Percentiles rank a stretch among this genome's conserved stretches.
Evolutionary conservation across 2,888 invertebrate genomes (phyloP).

Genomic region (Gymnoscelis rufifasciata): DNA sequence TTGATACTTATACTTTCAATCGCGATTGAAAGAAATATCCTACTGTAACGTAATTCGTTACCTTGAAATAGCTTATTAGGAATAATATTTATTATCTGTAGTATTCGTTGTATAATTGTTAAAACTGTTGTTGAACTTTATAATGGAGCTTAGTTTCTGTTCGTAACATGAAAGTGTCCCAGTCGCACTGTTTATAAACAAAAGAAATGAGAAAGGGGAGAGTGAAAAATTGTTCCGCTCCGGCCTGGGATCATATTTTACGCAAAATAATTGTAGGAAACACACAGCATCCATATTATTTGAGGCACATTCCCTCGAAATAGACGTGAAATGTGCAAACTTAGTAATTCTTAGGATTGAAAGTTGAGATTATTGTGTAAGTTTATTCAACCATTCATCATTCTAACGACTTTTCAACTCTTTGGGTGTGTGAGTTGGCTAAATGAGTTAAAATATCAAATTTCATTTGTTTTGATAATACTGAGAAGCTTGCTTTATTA

Average conservation of each 20-base stretch:
- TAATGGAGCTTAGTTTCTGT: background rate
- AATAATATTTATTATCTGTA: too few species aligned
- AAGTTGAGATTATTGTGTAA: conserved; percentile 4
- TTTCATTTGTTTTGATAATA: background rate
- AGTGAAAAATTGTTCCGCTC: conserved; percentile 37
- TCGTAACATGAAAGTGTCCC: background rate
- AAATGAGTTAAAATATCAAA: background rate
- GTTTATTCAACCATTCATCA: conserved; percentile 2
- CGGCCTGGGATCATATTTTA: conserved; percentile 36
- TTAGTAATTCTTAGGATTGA: conserved; percentile 2
- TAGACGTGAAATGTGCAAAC: conserved; percentile 7
- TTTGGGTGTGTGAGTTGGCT: background rate
- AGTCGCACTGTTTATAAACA: conserved; percentile 34
- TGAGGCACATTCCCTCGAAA: conserved; percentile 15
- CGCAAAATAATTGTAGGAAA: conserved; percentile 38
- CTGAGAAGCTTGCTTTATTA: background rate
- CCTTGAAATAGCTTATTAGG: too few species aligned
- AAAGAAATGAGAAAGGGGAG: conserved; percentile 28
- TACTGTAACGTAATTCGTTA: too few species aligned
- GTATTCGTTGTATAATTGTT: too few species aligned
- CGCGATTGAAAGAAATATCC: too few species aligned
- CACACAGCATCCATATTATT: conserved; percentile 31
- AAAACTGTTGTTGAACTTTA: too few species aligned
- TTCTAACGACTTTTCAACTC: conserved; percentile 3
- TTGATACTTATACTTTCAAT: too few species aligned